Base-by-base conservation (phyloP, 2,113 vertebrate genomes). In the Setophaga kirtlandii region DNA sequence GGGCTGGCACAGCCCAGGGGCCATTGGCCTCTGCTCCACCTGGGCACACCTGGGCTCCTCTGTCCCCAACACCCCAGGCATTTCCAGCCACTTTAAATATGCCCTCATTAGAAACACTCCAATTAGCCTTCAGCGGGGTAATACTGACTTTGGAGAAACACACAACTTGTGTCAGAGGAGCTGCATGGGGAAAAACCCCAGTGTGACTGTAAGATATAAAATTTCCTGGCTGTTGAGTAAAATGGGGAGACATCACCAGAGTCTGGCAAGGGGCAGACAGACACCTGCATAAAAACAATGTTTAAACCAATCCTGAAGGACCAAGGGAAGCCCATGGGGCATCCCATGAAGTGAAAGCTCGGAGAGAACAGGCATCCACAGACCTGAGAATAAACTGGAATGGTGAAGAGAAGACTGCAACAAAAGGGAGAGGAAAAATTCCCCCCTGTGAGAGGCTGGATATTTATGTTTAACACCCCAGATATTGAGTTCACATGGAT, bases 111-210 rank as follows among this genome's bases (percentile, higher is more conserved):
- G 44, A 59, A 76, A 74, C 21, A 15, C 15, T 10, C 28, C 50
- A 41, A 1, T 7, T 8, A 47, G 14, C 28, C 30, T 64, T 41
- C n/a, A 23, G 0, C 23, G 4, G 23, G 17, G 11, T 31, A n/a
- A 39, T 7, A 20, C 1, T 30, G 58, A 5, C 49, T 56, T 53
- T 46, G 56, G 46, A 62, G 46, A 56, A 73, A 53, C 16, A 12
- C 10, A 18, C 15, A 24, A 2, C 4, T 24, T 33, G 8, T 13
- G 16, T 25, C 47, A 31, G 27, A 50, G 28, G 24, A 55, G 12
- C 21, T 31, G 19, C 16, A 9, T 16, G 12, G 25, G 22, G 20
- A 49, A 53, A 33, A 41, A 68, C 5, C 6, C 7, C 21, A 33
- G 14, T 18, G 30, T 7, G 9, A 17, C 5, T 35, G 16, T 6